Evolutionary conservation across 2,797 vertebrate species (phyloP).

Genomic region (Sphaeramia orbicularis): DNA sequence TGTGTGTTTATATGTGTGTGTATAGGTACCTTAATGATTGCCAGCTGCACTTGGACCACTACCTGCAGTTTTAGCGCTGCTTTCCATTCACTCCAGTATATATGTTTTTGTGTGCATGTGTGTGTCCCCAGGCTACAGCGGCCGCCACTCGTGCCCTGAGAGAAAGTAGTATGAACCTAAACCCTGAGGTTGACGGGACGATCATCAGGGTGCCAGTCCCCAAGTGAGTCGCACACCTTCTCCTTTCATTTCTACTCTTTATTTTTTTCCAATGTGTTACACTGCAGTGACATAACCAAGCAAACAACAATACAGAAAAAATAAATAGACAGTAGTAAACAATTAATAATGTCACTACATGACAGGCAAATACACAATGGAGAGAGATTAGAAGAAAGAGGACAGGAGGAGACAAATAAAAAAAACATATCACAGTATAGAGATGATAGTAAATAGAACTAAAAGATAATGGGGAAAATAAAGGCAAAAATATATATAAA

Average conservation of each 20-base stretch:
- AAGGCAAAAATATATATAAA: too few relatives aligned
- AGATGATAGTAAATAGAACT: too few relatives aligned
- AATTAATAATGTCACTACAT: too few relatives aligned
- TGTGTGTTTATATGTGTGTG: constrained; percentile 5
- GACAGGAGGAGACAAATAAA: too few relatives aligned
- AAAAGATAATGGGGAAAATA: too few relatives aligned
- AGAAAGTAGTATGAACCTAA: constrained; percentile 97
- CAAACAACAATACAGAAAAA: too few relatives aligned
- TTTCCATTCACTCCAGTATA: constrained; percentile 43
- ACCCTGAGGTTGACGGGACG: constrained; percentile 94
- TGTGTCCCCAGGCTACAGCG: constrained; percentile 89
- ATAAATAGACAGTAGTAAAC: too few relatives aligned
- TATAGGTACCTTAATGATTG: constrained; percentile 70
- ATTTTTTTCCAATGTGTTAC: not conserved
- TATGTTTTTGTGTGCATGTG: constrained; percentile 35
- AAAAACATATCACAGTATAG: too few relatives aligned
- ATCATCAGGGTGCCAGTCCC: constrained; percentile 95
- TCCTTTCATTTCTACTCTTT: constrained; percentile 9
- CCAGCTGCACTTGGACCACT: constrained; percentile 76
- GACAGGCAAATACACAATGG: too few relatives aligned
- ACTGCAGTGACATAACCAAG: too few relatives aligned
- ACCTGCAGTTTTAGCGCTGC: constrained; percentile 63
- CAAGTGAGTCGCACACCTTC: constrained; percentile 87
- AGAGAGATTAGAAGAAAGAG: too few relatives aligned
- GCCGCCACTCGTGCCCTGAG: constrained; percentile 91